These are phyloP conservation scores for Lontra canadensis DNA, from an alignment of 2,113 vertebrate genomes.

Conservation along the genomic window DNA sequence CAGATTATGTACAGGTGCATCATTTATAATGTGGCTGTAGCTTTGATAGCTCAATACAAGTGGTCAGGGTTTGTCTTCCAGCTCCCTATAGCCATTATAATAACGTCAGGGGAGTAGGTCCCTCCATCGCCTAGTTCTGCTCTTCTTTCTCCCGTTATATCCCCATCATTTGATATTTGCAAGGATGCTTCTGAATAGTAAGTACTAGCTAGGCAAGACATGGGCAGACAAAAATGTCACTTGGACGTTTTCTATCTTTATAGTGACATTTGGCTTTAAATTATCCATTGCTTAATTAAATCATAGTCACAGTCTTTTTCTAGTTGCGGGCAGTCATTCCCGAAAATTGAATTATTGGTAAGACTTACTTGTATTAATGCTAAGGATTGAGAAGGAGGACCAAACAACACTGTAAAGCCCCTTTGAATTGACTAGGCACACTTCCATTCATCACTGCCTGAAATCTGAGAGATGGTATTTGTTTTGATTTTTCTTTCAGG, in stretches of 20 bases:
- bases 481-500: conserved; percentile 85
- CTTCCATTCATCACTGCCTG: not conserved
- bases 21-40: not conserved
- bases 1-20: not conserved
- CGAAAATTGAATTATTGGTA: not conserved
- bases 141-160: not conserved
- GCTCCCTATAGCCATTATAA: not conserved
- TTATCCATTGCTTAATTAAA: not conserved
- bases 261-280: not conserved
- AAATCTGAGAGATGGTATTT: conserved; percentile 21
- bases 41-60: not conserved
- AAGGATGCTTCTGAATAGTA: not conserved
- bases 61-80: not conserved
- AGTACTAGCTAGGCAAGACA: not conserved
- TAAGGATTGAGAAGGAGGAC: not conserved
- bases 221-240: not conserved
- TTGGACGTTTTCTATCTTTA: not conserved
- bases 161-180: not conserved
- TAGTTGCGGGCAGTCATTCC: not conserved
- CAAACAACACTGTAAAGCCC: not conserved
- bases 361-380: not conserved
- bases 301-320: not conserved
- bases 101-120: not conserved
- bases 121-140: not conserved
- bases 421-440: not conserved